These are phyloP conservation scores for Myiopsitta monachus DNA, from an alignment of 2,113 vertebrate genomes.

Conservation along the genomic window DNA sequence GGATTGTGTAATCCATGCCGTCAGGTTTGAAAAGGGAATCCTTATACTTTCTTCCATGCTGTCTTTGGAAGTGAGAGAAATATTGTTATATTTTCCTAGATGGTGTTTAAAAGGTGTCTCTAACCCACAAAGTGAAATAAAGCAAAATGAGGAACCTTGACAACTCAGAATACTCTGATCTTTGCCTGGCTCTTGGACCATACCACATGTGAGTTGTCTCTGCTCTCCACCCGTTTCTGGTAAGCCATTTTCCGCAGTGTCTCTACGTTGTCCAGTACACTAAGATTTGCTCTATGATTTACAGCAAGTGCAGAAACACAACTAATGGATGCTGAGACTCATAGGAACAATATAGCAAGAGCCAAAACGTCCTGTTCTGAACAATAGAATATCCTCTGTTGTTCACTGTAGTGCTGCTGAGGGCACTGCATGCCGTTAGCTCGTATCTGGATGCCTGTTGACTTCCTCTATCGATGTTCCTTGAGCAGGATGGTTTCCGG, in stretches of 20 bases:
- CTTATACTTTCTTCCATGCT: background rate
- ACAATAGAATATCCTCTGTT: accelerated
- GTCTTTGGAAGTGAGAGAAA: background rate
- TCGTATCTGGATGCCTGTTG: accelerated
- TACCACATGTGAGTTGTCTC: background rate
- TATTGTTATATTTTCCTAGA: background rate
- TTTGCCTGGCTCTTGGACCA: background rate
- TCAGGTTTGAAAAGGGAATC: background rate
- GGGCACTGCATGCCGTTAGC: accelerated
- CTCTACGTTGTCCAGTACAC: accelerated
- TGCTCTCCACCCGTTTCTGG: accelerated
- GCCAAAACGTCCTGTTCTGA: background rate
- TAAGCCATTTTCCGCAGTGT: background rate
- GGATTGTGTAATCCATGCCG: no score
- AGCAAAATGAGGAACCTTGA: background rate
- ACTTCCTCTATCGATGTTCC: accelerated
- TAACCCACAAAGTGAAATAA: background rate
- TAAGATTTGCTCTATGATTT: background rate
- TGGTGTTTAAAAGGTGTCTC: background rate
- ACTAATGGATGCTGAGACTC: background rate
- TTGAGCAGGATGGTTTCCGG: background rate
- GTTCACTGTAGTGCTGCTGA: background rate
- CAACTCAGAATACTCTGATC: background rate
- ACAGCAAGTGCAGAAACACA: no score
- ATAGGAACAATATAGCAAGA: accelerated